Conservation (phyloP, 2,797 vertebrate genomes). For the Ibycter americanus region DNA sequence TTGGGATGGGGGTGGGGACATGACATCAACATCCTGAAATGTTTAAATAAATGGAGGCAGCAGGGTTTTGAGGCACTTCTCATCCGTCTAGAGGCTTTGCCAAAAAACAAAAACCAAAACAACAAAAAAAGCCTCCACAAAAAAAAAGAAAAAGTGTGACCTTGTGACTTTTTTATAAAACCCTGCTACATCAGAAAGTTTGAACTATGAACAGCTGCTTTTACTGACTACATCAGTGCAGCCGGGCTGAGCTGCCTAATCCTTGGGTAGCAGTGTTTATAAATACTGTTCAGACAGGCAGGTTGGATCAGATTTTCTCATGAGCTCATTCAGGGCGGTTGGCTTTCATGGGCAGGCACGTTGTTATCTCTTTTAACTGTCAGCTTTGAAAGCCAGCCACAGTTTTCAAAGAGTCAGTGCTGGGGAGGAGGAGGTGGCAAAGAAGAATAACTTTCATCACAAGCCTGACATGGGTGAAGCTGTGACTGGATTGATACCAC, state of each 20-base stretch:
- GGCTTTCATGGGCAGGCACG: background rate
- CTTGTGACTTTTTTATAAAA: background rate
- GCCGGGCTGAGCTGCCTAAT: background rate
- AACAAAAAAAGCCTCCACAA: too few relatives aligned
- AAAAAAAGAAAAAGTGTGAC: background rate
- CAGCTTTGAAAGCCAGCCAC: background rate
- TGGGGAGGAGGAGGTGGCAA: background rate
- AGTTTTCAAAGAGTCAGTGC: background rate
- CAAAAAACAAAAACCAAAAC: background rate
- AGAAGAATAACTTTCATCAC: background rate
- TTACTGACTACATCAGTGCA: background rate
- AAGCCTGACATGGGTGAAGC: background rate
- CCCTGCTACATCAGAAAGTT: background rate
- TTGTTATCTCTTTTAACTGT: slow-evolving; percentile 6
- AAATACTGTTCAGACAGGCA: slow-evolving; percentile 18
- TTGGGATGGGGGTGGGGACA: background rate
- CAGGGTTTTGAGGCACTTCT: background rate
- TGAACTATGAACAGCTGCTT: slow-evolving; percentile 14
- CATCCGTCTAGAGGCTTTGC: background rate
- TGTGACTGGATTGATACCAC: accelerated
- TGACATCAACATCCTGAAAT: background rate
- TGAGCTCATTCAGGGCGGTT: background rate
- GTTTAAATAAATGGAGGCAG: background rate
- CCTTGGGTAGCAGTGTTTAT: background rate
- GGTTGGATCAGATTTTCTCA: slow-evolving; percentile 45